Base-by-base conservation (phyloP, 2,113 vertebrate species). In the Garra rufa region DNA sequence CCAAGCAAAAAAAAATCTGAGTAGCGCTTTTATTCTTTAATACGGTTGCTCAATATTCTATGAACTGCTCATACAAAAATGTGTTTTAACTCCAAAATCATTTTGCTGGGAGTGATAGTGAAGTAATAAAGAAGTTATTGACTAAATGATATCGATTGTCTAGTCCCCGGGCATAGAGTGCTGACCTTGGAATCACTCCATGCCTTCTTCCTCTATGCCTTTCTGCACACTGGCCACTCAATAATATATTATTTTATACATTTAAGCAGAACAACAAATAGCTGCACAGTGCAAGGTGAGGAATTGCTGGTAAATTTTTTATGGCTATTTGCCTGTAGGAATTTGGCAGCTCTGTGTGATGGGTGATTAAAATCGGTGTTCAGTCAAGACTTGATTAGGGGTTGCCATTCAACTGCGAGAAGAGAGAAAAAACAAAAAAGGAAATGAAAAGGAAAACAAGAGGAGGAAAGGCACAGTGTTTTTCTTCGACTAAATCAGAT, bases 81-180 rank as follows among this genome's bases (percentile, higher is more conserved):
- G 94, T 96, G 96, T 97, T 98, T 98, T 96, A 97, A 96, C 96
- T 96, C 95, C 92, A 96, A 98, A 99, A 98, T 97, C 90, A 98
- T 98, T 97, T 99, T 92, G 96, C 97, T 97, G 71, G 85, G 88
- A 97, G 97, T 97, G 95, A 96, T 96, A 95, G 96, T 95, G 93
- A 94, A 96, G 97, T 98, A 99, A 99, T 99, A 99, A 99, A 99
- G 97, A 95, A 97, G 95, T 97, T 99, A 99, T 99, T 99, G 98
- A 99, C 96, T 96, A 98, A 96, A 95, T 97, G 92, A 96, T 98
- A 99, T 99, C 97, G 98, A 99, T 99, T 95, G 96, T 90, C 94
- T 94, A 96, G 96, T 98, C 97, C 96, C 96, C 95, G 92, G 97
- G 98, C 97, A 96, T 96, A 95, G 95, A 95, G 95, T 95, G 94